Base-by-base conservation (phyloP, 2,113 vertebrate genomes). In the Phrynocephalus versicolor region DNA sequence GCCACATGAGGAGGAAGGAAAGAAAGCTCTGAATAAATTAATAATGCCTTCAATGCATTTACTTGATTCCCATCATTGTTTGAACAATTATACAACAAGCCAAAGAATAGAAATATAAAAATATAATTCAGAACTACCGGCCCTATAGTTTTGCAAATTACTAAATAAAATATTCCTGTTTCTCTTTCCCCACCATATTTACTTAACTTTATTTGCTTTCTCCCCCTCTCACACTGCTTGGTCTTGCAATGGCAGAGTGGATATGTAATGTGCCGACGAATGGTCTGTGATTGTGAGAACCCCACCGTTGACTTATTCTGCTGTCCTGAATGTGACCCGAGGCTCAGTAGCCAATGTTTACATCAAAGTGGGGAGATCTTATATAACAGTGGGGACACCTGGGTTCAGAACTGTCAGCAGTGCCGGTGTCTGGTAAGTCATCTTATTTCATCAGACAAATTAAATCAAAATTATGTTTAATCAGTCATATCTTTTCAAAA, bases 241-340 rank as follows among this genome's bases (percentile, higher is more conserved):
- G 57, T 87, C 39, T 89, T 92, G 81, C n/a, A 15, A 82, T 25
- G 79, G 16, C 92, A 99, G 98, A 97, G 93, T 2, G 98, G 98
- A 5, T 97, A 97, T 41, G 98, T 99, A 88, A 97, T 99, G 98
- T 99, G 99, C 73, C 97, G 99, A 21, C 95, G 99, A 88, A 99
- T 99, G 98, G 98, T 99, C 72, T 99, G 98, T 87, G 99, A 99
- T 94, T 99, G 99, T 87, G 98, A 99, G 94, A 99, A 99, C 91
- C 98, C 98, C 88, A 99, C 97, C 0, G 98, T 98, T 77, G 98
- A 99, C 92, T 96, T 99, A n/a, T 98, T 98, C 87, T 99, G 98
- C 94, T 99, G 98, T 87, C 99, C 98, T 7, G 98, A 99, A 93
- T 99, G 99, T 89, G 98, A 99, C 95, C 97, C 97, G 0, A 96